Evolutionary conservation across 2,797 vertebrate genomes (phyloP), one percentile per base, ranked within the genome.

Genomic region (Antennarius maculatus): DNA sequence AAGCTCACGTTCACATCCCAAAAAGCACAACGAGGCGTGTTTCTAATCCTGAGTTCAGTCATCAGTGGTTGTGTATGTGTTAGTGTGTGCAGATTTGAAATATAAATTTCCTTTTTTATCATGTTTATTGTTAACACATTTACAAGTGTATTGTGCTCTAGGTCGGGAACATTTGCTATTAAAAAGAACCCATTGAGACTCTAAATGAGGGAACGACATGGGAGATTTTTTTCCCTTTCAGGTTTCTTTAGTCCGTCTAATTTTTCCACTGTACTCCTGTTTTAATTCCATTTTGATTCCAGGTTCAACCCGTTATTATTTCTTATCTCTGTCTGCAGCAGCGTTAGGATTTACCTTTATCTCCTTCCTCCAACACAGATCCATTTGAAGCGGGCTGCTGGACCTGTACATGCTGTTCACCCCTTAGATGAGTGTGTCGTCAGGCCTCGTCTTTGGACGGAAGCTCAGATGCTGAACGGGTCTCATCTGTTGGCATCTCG

Each of bases 401-500:
- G 53, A 57, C 66, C 54, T 52, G n/a, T 43, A 52, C 34, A 7
- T 42, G 37, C 56, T 60, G 14, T 34, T 18, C 27, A 7, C 54
- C 29, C 41, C 56, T 47, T 31, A 42, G 54, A 43, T 48, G 57
- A 62, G 43, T 27, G 55, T 17, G 4, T 52, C 67, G 61, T 83
- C 66, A 47, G 50, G n/a, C 31, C 43, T 45, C 45, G 54, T 56
- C 9, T 52, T 54, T 62, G 54, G 57, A 62, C 3, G 27, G 55
- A 1, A 16, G 50, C 69, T 34, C 49, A 72, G 63, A 46, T 50
- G 1, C 59, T 16, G 55, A 31, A 7, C 58, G 7, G 60, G 29
- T 54, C 61, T 74, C 55, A 28, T 81, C 55, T 64, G 54, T 54
- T 82, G 78, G 47, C 62, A 45, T 83, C 84, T 79, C 34, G 64